Base-by-base conservation (phyloP, 2,113 vertebrate genomes). In the Dasyornis broadbenti region DNA sequence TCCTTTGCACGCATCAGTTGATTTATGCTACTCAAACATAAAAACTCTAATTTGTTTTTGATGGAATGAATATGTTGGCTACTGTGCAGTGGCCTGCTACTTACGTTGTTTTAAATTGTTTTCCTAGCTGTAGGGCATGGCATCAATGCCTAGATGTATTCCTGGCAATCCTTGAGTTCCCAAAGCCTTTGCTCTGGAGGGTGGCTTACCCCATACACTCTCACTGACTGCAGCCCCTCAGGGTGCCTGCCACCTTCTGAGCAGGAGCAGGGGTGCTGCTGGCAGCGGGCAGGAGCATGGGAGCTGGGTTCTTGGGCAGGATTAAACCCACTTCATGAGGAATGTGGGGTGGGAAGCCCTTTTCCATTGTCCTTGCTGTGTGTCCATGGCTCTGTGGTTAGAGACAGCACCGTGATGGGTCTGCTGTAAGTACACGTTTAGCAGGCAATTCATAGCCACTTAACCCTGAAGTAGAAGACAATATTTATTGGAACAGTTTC, bases 21-120 rank as follows among this genome's bases (percentile, higher is more conserved):
- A 50, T 93, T 75, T 94, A 14, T 79, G 39, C 69, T 87, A 53
- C 82, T 95, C 81, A 77, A 86, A 94, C 71, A 68, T 33, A 84
- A 95, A 84, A 33, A 72, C 50, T 72, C 64, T 52, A 56, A 37
- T 80, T 59, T 92, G 33, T 86, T 94, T 96, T 82, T 69, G 61
- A 70, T 80, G 66, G 59, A 90, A 69, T 22, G 50, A 65, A 37
- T 61, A 63, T 24, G 26, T 40, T 78, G 59, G 60, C 42, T 92
- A 61, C 61, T 72, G 79, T 71, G 69, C 84, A 69, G 66, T 82
- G 66, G 53, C 81, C 77, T 78, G 37, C 89, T 89, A 50, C 54
- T 92, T 79, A 21, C 0, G 15, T 35, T 75, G 69, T 66, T 89
- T 75, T n/a, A 65, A 78, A 63, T 54, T 68, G 84, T 68, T 81